Percentiles rank a stretch among this genome's conserved stretches.
phyloP scores from a whole-genome alignment of 2,888 invertebrate genomes.

The Sarcophaga subvicina region DNA sequence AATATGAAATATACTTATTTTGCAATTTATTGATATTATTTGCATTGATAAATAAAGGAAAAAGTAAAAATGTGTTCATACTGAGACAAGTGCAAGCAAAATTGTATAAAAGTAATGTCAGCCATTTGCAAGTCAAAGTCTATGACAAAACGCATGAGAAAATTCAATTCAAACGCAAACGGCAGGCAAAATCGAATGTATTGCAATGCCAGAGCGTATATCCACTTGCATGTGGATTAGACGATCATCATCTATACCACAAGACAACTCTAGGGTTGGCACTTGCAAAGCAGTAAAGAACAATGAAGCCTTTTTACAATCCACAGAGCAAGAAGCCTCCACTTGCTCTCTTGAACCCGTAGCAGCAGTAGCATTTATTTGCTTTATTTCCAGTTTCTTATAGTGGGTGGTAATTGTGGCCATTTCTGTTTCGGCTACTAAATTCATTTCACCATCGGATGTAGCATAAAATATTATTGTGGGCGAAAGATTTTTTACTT shows the following conservation, averaged over 20 bases:
- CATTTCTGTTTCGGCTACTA: conserved; percentile 90
- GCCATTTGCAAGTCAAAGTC: conserved; percentile 15
- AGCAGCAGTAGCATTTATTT: conserved; percentile 73
- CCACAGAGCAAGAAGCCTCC: conserved; percentile 85
- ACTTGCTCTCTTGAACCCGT: conserved; percentile 80
- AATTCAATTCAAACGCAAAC: conserved; percentile 80
- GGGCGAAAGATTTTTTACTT: conserved; percentile 90
- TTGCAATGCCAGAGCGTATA: conserved; percentile 87
- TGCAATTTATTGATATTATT: conserved; percentile 65
- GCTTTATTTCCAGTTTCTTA: conserved; percentile 85
- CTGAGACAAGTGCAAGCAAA: conserved; percentile 19
- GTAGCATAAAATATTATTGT: conserved; percentile 88
- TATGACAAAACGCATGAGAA: background rate
- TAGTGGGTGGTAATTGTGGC: conserved; percentile 92
- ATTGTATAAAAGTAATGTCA: conserved; percentile 25
- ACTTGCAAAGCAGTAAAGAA: conserved; percentile 91
- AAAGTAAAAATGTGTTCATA: conserved; percentile 13
- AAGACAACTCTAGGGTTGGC: conserved; percentile 87
- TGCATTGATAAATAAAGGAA: conserved; percentile 42
- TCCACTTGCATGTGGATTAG: conserved; percentile 89
- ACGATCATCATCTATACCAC: conserved; percentile 89
- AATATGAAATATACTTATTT: conserved; percentile 50
- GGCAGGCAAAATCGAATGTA: conserved; percentile 92
- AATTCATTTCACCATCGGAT: conserved; percentile 86
- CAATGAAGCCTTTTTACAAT: conserved; percentile 90